These are phyloP conservation scores for Tortrix viridana DNA, from an alignment of 2,888 invertebrate genomes.

Conservation along the genomic window DNA sequence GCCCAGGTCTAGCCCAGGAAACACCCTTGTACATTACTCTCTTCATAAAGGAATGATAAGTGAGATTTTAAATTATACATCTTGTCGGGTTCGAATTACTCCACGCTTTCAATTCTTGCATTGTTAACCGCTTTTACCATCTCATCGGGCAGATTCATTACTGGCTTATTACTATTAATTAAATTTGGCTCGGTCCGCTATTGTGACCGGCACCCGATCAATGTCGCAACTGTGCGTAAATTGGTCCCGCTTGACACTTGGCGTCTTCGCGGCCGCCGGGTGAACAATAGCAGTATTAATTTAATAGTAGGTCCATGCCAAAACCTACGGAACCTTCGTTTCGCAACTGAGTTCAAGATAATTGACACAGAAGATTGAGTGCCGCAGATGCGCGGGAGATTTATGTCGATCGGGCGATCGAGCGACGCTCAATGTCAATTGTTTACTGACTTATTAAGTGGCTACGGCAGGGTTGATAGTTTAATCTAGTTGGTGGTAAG, in stretches of 20 bases:
- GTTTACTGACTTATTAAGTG: no score
- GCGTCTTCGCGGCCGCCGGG: slow-evolving; percentile 35
- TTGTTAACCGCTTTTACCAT: not conserved
- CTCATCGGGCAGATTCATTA: slow-evolving; percentile 27
- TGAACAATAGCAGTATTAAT: slow-evolving; percentile 52
- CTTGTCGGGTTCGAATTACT: not conserved
- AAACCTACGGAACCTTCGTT: slow-evolving; percentile 40
- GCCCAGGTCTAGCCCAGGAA: slow-evolving; percentile 5
- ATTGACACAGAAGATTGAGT: slow-evolving; percentile 41
- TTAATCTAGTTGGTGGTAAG: no score
- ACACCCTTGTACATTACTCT: not conserved
- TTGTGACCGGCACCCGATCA: slow-evolving; percentile 38
- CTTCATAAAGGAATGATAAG: not conserved
- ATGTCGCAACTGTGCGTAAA: slow-evolving; percentile 48
- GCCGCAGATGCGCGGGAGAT: slow-evolving; percentile 19
- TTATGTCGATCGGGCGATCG: slow-evolving; percentile 32
- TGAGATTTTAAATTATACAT: not conserved
- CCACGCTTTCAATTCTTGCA: not conserved
- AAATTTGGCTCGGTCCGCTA: slow-evolving; percentile 36
- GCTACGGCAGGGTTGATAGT: no score
- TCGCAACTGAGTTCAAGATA: slow-evolving; percentile 34
- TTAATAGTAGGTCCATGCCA: slow-evolving; percentile 48
- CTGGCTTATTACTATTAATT: slow-evolving; percentile 28
- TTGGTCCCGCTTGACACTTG: slow-evolving; percentile 46
- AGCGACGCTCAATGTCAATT: slow-evolving; percentile 12